Conservation (phyloP, 2,797 vertebrate genomes). For the Sebastes hubbsi region DNA sequence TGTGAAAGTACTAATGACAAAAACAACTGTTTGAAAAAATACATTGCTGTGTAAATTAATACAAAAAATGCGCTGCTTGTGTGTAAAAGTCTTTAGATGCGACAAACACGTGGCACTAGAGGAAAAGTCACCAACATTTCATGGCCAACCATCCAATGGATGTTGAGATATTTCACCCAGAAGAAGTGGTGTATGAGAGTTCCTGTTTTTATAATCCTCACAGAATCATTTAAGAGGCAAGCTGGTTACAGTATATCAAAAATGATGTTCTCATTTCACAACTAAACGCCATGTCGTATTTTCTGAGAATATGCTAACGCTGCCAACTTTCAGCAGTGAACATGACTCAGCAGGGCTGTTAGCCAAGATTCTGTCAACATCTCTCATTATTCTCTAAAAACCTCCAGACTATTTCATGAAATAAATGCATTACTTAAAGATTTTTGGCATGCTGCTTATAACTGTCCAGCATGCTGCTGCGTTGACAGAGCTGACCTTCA, state of each 20-base stretch:
- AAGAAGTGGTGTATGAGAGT: neutral
- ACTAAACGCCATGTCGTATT: neutral
- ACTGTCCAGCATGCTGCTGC: neutral
- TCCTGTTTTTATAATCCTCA: neutral
- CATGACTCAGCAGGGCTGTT: conserved; percentile 20
- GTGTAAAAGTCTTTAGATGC: no score
- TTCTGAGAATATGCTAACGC: neutral
- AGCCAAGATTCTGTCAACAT: conserved; percentile 12
- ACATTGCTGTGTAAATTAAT: no score
- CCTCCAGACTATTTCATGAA: conserved; percentile 10
- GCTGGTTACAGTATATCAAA: conserved; percentile 10
- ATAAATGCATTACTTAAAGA: conserved; percentile 5
- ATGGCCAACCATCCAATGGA: neutral
- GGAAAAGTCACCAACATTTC: neutral
- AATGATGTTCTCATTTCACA: conserved; percentile 1
- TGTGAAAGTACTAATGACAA: no score
- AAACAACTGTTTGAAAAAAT: no score
- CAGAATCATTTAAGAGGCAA: neutral
- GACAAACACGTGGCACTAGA: neutral
- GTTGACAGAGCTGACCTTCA: conserved; percentile 49
- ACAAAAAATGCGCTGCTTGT: no score
- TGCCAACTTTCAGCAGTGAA: conserved; percentile 11
- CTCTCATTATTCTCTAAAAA: conserved; percentile 12
- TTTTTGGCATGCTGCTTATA: neutral
- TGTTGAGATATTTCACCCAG: no score